phyloP scores from a whole-genome alignment of 2,888 invertebrate species.

The Cataglyphis altisquamis region DNA sequence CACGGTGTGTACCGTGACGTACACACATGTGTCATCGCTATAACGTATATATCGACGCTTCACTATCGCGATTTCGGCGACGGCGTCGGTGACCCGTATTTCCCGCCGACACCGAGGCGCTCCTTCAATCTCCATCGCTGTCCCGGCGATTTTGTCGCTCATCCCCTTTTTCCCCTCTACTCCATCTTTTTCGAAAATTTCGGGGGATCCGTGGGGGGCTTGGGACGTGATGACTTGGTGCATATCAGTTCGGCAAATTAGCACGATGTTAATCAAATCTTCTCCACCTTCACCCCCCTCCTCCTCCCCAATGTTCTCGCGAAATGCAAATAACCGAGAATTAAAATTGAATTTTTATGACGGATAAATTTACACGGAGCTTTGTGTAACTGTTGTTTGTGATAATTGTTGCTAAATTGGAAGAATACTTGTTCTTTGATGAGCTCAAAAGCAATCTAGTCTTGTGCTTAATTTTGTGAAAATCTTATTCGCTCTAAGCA shows the following conservation, averaged over 20 bases:
- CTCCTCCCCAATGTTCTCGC: background rate
- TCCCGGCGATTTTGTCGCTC: background rate
- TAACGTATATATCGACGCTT: conserved; percentile 50
- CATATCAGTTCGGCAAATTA: conserved; percentile 28
- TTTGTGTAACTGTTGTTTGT: background rate
- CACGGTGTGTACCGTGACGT: conserved; percentile 22
- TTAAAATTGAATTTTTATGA: conserved; percentile 23
- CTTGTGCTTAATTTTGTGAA: background rate
- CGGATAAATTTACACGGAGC: background rate
- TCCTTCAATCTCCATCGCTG: conserved; percentile 27
- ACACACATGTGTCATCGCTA: background rate
- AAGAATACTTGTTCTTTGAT: background rate
- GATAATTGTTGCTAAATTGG: background rate
- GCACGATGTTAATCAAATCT: conserved; percentile 36
- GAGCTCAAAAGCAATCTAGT: background rate
- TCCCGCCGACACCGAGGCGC: conserved; percentile 43
- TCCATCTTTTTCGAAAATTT: conserved; percentile 12
- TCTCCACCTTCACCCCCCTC: background rate
- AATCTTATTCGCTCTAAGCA: conserved; percentile 5
- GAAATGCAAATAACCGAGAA: conserved; percentile 22
- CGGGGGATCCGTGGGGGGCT: conserved; percentile 1
- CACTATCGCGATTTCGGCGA: conserved; percentile 35
- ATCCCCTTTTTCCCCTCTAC: too few relatives aligned
- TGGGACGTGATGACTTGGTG: background rate
- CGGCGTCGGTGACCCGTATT: conserved; percentile 62